Percentiles rank a stretch among this genome's conserved stretches.
phyloP scores from a whole-genome alignment of 64 coral and sea anemone species.

The Montipora foliosa region DNA sequence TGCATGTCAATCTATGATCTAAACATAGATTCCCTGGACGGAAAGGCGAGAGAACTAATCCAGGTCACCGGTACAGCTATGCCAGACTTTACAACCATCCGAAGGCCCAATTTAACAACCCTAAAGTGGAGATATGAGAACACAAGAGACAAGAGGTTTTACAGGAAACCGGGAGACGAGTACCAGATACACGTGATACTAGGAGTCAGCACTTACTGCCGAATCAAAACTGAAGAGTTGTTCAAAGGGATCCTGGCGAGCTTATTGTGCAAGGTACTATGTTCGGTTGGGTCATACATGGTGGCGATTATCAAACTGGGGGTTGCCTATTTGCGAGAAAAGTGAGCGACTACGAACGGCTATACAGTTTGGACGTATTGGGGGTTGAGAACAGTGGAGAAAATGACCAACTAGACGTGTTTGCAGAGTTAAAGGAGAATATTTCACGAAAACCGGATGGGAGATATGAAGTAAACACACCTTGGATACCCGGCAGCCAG shows the following conservation, averaged over 20 bases:
- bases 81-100: constrained; percentile 57
- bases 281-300: constrained; percentile 36
- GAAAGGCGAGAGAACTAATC: constrained; percentile 34
- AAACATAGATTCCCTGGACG: constrained; percentile 46
- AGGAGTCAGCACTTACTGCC: constrained; percentile 19
- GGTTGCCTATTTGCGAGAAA: constrained; percentile 13
- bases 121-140: constrained; percentile 28
- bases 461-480: constrained; percentile 7
- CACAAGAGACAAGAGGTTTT: constrained; percentile 34
- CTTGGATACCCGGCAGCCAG: not conserved
- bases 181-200: constrained; percentile 46
- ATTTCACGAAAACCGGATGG: not conserved
- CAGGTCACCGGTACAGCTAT: constrained; percentile 37
- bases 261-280: constrained; percentile 3
- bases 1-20: constrained; percentile 60
- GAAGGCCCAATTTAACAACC: constrained; percentile 6
- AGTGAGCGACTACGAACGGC: constrained; percentile 8
- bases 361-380: constrained; percentile 35
- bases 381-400: constrained; percentile 48
- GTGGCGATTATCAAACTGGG: constrained; percentile 4
- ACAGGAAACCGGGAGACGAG: not conserved
- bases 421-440: constrained; percentile 21
- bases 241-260: constrained; percentile 27
- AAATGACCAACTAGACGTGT: not conserved
- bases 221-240: constrained; percentile 61